Evolutionary conservation across 2,888 invertebrate genomes (phyloP), one percentile per base, ranked within the genome.

Genomic region (Drosophila trichaetosa): DNA sequence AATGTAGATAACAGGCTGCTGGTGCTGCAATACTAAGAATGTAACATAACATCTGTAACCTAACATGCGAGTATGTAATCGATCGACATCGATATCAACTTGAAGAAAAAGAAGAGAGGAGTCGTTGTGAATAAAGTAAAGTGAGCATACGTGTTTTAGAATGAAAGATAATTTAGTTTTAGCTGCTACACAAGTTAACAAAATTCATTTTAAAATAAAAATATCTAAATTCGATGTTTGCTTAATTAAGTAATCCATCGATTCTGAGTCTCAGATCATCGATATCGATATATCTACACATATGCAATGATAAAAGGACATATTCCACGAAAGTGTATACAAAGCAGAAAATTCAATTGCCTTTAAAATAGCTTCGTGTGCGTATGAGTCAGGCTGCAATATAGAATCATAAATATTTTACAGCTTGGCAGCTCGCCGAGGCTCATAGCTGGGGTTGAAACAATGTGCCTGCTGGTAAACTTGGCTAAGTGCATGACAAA

Each of bases 401-500:
- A 62, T 60, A 60, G 60, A 69, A 69, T 79, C 59, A 72, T 70
- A 80, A 78, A 80, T 75, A 69, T 74, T 73, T 65, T 58, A 73
- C 21, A 60, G 53, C 63, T 52, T 56, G 51, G 36, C 60, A 69
- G 70, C 40, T 58, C n/a, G 52, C 52, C 36, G 31, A 21, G 21
- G 51, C 34, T 61, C 16, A 24, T n/a, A 11, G 40, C 38, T 40
- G 24, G n/a, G 27, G 56, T 56, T 53, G 31, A 62, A 67, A 67
- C 53, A 67, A 62, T 56, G 60, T 38, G 52, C 42, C 76, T 79
- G 83, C 71, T 85, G 68, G 67, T 46, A 63, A 80, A 75, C 58
- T 81, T 78, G 80, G 78, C 84, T 86, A 86, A 88, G 88, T 86
- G 88, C 84, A 88, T 74, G 86, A 79, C 86, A 85, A 87, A 78